Percentiles rank a stretch among this genome's conserved stretches.
Conservation (phyloP, 1,140 invertebrate species). For the silkworm (Bombyx mori) region DNA sequence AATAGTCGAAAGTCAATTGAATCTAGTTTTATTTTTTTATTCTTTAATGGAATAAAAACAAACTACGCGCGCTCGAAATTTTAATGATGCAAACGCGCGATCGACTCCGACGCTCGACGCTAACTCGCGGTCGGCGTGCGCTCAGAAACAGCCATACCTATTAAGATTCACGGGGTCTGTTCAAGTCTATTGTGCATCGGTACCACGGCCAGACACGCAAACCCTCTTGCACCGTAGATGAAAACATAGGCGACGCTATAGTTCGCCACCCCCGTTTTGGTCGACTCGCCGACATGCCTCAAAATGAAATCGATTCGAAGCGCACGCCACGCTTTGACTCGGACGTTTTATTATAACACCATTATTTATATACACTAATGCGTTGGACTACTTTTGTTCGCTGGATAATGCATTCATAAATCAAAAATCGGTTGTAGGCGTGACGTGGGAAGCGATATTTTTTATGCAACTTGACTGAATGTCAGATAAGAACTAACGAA, state of each 20-base stretch:
- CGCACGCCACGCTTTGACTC: not conserved
- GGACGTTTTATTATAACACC: not conserved
- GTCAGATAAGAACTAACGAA: too few species aligned
- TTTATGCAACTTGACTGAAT: too few species aligned
- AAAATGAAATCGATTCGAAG: not conserved
- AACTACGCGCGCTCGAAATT: constrained; percentile 32
- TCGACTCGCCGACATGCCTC: constrained; percentile 1
- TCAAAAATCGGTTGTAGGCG: too few species aligned
- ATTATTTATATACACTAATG: not conserved
- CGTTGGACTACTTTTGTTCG: too few species aligned
- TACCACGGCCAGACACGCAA: constrained; percentile 53
- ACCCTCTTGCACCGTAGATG: constrained; percentile 36
- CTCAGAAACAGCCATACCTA: constrained; percentile 37
- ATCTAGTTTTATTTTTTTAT: constrained; percentile 8
- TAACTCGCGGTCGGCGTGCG: constrained; percentile 47
- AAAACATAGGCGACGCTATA: constrained; percentile 49
- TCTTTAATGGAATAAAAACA: constrained; percentile 13
- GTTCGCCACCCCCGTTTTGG: constrained; percentile 29
- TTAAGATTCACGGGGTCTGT: constrained; percentile 31
- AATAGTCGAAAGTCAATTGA: not conserved
- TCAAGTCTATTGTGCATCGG: constrained; percentile 40
- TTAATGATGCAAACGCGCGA: constrained; percentile 48
- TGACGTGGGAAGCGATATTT: too few species aligned
- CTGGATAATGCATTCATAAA: too few species aligned
- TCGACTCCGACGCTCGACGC: constrained; percentile 55